Evolutionary conservation across 2,888 invertebrate species (phyloP), one percentile per base, ranked within the genome.

Genomic region (Nomada hirtipes): DNA sequence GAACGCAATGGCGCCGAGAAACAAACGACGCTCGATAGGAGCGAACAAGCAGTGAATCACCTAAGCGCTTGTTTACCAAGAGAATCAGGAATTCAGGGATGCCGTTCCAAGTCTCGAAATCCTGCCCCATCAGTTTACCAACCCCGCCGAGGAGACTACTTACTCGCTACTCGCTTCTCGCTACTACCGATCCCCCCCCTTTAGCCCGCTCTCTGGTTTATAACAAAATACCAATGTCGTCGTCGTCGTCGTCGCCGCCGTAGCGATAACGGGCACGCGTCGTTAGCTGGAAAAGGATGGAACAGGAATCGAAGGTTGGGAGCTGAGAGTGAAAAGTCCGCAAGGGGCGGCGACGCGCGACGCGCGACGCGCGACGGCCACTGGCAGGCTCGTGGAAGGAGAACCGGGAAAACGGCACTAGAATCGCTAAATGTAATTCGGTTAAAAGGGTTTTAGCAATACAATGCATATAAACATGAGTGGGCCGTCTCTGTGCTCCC

Each of bases 381-480:
- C 50, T 57, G 55, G 72, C 44, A 79, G 61, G 67, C 79, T 67
- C 4, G 36, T 13, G 70, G 64, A 60, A 61, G 65, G 67, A 63
- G 80, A 64, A 64, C 42, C 47, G 57, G 77, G 86, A 79, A 90
- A 90, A 83, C 90, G 90, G 89, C 89, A 92, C 89, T 91, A 88
- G 93, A 93, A 93, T 93, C 91, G 91, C 93, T 92, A 92, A 93
- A 93, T 93, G 93, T 93, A 93, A 93, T 93, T 93, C 92, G 91
- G 93, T 93, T 93, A 92, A 93, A 93, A 93, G 93, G 93, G 93
- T 93, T 93, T 93, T 93, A 93, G 93, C 92, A 92, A 93, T 93
- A 93, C 92, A 93, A 93, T 93, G 93, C 93, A 93, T 93, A 93
- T 93, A 93, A 92, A 93, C 93, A 93, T 93, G 93, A 93, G 93